Evolutionary conservation across 2,888 invertebrate species (phyloP).

Genomic region (Xestia ashworthii): DNA sequence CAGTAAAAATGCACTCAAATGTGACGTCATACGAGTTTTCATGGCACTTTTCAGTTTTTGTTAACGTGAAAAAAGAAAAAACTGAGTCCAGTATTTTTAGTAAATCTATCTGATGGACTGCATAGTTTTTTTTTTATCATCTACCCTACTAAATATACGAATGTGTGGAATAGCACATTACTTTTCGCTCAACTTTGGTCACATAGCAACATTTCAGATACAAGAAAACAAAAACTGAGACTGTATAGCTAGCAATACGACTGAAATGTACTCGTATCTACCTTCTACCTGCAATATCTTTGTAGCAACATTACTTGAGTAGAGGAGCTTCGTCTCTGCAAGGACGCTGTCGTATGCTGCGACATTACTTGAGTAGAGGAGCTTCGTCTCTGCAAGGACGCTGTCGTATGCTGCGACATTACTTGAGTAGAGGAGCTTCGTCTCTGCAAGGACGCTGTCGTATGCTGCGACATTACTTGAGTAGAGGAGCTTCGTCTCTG

Average conservation of each 20-base stretch:
- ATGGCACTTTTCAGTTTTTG: no score
- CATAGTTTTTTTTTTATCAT: no score
- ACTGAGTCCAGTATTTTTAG: no score
- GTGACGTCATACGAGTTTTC: no score
- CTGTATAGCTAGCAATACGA: neutral
- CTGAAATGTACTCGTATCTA: neutral
- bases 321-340: constrained; percentile 9
- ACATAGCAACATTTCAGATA: neutral
- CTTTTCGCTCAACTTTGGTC: neutral
- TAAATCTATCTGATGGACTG: no score
- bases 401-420: constrained; percentile 24
- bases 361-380: constrained; percentile 3
- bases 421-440: constrained; percentile 4
- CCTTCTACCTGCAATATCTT: constrained; percentile 8
- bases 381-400: constrained; percentile 11
- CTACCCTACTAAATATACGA: neutral
- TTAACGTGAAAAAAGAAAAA: no score
- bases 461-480: no score
- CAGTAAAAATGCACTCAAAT: no score
- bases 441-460: constrained; percentile 18
- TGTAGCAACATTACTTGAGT: constrained; percentile 13
- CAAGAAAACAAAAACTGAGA: neutral
- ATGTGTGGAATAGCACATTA: neutral
- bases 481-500: constrained; percentile 3
- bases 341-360: constrained; percentile 15